A percentile compares a stretch with the other conserved stretches of the same genome.
These are phyloP conservation scores for Zosterops lateralis DNA, from an alignment of 2,113 vertebrate species.

Conservation along the genomic window DNA sequence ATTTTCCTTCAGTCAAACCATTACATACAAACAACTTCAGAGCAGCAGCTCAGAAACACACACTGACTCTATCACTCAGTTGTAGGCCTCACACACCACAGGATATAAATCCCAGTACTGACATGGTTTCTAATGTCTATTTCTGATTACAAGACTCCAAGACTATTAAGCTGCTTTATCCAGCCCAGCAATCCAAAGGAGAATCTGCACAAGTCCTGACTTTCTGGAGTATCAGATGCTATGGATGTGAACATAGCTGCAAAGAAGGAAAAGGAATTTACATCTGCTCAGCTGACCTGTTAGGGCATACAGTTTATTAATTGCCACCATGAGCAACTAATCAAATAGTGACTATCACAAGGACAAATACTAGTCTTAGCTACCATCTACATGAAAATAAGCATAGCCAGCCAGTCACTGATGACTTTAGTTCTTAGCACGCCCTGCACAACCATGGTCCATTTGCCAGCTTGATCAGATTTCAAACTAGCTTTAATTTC, in stretches of 20 bases:
- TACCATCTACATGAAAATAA: not conserved
- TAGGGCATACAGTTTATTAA: not conserved
- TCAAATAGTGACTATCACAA: not conserved
- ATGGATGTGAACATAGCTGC: not conserved
- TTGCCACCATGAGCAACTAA: not conserved
- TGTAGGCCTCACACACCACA: not conserved
- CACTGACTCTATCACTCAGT: not conserved
- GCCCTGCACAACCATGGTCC: not conserved
- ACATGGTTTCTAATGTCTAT: not conserved
- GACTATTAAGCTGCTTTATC: not conserved
- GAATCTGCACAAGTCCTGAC: not conserved
- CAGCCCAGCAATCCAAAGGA: not conserved
- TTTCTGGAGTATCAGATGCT: not conserved
- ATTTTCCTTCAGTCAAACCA: not conserved
- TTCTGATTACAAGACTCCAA: not conserved
- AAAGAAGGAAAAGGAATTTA: not conserved
- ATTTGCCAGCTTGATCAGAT: not conserved
- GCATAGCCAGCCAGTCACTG: not conserved
- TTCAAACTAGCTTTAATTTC: not conserved
- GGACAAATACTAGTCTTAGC: not conserved
- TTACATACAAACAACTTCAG: not conserved
- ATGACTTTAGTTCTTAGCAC: not conserved
- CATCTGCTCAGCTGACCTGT: not conserved
- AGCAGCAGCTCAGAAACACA: not conserved
- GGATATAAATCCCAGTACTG: not conserved